Evolutionary conservation across 2,797 vertebrate genomes (phyloP).

Genomic region (Sebastes iracundus): DNA sequence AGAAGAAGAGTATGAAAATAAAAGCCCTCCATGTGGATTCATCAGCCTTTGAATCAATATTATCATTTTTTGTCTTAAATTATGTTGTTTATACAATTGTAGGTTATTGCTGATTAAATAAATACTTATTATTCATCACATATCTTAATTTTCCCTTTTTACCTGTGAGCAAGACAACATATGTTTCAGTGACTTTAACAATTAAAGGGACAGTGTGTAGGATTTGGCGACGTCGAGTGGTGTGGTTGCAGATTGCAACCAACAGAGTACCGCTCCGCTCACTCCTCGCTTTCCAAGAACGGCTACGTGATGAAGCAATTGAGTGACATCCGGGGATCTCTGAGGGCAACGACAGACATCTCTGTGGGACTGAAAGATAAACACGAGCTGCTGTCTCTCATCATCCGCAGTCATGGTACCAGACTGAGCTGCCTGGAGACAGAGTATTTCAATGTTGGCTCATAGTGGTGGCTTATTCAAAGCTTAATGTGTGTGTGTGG

Average conservation of each 20-base stretch:
- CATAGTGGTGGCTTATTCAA: constrained; percentile 52
- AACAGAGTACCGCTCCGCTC: no score
- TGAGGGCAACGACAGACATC: constrained; percentile 88
- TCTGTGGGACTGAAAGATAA: constrained; percentile 91
- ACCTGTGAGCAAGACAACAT: neutral
- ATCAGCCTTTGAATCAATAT: constrained; percentile 6
- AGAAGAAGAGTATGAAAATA: constrained; percentile 2
- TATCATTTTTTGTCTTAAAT: constrained; percentile 3
- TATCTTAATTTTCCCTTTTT: neutral
- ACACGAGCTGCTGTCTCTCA: constrained; percentile 92
- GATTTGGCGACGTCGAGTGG: no score
- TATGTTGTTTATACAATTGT: constrained; percentile 8
- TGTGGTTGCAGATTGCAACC: no score
- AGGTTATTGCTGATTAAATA: constrained; percentile 39
- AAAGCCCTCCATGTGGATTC: neutral
- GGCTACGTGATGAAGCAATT: constrained; percentile 89
- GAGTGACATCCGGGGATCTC: constrained; percentile 84
- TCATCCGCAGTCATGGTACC: constrained; percentile 93
- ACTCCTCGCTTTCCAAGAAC: constrained; percentile 39
- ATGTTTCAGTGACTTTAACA: neutral
- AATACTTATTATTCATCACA: constrained; percentile 22
- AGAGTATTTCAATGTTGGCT: constrained; percentile 85
- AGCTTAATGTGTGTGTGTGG: constrained; percentile 11
- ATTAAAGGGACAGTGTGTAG: no score
- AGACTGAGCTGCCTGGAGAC: constrained; percentile 93